These are phyloP conservation scores for Kryptolebias marmoratus DNA, from an alignment of 2,113 vertebrate species.

Conservation along the genomic window DNA sequence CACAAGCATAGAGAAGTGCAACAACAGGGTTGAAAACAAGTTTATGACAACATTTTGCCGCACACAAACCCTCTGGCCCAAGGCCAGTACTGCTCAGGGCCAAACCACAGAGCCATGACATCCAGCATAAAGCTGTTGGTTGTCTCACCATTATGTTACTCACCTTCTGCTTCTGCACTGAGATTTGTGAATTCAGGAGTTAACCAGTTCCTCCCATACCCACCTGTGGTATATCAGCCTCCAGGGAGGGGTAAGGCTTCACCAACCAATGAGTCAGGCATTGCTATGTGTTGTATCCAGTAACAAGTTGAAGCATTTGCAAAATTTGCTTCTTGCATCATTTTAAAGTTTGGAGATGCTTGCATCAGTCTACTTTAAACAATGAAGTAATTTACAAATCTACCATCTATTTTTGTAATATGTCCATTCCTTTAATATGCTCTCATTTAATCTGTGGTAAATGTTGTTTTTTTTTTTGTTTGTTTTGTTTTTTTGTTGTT, in stretches of 20 bases:
- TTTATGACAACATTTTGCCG: constrained; percentile 70
- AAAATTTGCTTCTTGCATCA: constrained; percentile 56
- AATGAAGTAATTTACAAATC: constrained; percentile 14
- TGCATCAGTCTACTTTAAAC: constrained; percentile 17
- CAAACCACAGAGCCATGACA: constrained; percentile 62
- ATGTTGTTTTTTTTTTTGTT: constrained; percentile 11
- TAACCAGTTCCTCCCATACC: constrained; percentile 43
- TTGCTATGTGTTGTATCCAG: constrained; percentile 23
- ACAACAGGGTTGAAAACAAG: constrained; percentile 72
- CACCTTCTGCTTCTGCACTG: constrained; percentile 30
- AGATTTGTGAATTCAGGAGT: constrained; percentile 42
- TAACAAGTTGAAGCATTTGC: constrained; percentile 62
- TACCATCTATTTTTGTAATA: not conserved
- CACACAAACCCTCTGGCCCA: constrained; percentile 53
- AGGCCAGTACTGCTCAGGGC: constrained; percentile 52
- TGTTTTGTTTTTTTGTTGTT: not conserved
- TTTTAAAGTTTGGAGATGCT: constrained; percentile 36
- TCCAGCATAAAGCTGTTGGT: constrained; percentile 43
- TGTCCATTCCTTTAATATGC: constrained; percentile 17
- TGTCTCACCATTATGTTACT: constrained; percentile 56
- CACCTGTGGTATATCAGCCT: constrained; percentile 64
- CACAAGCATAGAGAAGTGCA: constrained; percentile 34
- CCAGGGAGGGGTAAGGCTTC: constrained; percentile 27
- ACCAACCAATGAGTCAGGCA: constrained; percentile 62
- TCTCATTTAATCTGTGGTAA: not conserved